These are phyloP conservation scores for Acrocera orbiculus DNA, from an alignment of 2,888 invertebrate genomes.

Conservation along the genomic window DNA sequence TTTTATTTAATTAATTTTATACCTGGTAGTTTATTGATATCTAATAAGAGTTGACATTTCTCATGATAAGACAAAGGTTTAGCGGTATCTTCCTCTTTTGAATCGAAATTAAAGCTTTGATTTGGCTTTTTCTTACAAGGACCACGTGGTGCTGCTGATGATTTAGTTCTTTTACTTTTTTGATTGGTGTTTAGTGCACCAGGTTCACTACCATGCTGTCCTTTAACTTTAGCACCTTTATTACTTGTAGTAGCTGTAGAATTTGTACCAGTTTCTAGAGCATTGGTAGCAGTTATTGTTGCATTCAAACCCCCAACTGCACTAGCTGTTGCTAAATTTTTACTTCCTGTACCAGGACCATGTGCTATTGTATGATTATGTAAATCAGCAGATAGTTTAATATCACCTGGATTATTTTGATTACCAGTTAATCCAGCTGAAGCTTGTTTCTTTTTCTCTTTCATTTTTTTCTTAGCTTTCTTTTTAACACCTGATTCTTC, in stretches of 20 bases:
- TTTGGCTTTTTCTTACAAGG: constrained; percentile 45
- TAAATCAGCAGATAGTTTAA: constrained; percentile 30
- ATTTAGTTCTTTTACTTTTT: constrained; percentile 13
- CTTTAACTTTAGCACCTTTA: constrained; percentile 29
- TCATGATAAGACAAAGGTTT: constrained; percentile 99
- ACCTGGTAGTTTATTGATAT: constrained; percentile 98
- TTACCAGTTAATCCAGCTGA: constrained; percentile 30
- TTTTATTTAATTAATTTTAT: too few species aligned
- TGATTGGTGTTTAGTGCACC: constrained; percentile 23
- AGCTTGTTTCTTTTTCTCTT: constrained; percentile 46
- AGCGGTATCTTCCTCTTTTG: constrained; percentile 94
- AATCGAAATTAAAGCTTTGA: constrained; percentile 53
- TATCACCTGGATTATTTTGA: constrained; percentile 36
- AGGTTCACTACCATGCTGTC: constrained; percentile 25
- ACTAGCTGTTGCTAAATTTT: constrained; percentile 15
- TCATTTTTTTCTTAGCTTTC: constrained; percentile 69
- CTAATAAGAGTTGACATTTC: constrained; percentile 93
- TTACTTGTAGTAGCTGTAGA: constrained; percentile 17
- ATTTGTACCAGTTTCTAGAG: constrained; percentile 17
- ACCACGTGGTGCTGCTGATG: constrained; percentile 34
- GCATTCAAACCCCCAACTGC: constrained; percentile 16
- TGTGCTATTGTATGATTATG: constrained; percentile 22
- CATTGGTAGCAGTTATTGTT: constrained; percentile 20
- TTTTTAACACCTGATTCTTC: constrained; percentile 72
- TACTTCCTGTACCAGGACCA: not conserved